Evolutionary conservation across 37 sponge, comb jelly and placozoan species (phyloP).

Genomic region (Ephydatia muelleri): DNA sequence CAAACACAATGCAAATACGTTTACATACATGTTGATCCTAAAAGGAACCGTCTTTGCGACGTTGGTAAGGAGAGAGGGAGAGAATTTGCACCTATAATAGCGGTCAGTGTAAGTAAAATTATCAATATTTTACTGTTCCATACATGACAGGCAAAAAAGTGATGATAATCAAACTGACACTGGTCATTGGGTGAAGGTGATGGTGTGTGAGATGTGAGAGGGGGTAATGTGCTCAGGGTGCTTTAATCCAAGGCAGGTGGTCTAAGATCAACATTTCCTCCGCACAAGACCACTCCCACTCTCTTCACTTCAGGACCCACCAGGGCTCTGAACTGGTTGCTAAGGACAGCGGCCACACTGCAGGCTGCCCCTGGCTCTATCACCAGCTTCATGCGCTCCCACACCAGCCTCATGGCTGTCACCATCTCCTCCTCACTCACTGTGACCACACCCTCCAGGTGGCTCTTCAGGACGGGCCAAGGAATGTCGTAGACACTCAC

Average conservation of each 20-base stretch:
- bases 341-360: constrained; percentile 82
- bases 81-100: too few species aligned
- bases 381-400: constrained; percentile 84
- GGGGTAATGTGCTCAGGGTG: background rate
- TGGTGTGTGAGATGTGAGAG: too few species aligned
- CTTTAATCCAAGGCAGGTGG: constrained; percentile 59
- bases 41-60: too few species aligned
- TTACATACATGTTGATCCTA: too few species aligned
- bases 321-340: constrained; percentile 45
- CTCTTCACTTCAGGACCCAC: constrained; percentile 42
- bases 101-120: too few species aligned
- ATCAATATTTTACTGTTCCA: too few species aligned
- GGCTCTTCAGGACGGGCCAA: constrained; percentile 55
- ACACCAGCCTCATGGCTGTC: constrained; percentile 62
- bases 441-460: constrained; percentile 64
- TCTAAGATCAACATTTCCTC: constrained; percentile 82
- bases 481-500: constrained; percentile 37
- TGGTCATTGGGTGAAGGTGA: too few species aligned
- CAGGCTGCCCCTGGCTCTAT: constrained; percentile 88
- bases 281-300: constrained; percentile 83
- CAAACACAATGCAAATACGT: too few species aligned
- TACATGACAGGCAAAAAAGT: too few species aligned
- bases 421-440: constrained; percentile 70
- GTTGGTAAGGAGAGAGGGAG: too few species aligned
- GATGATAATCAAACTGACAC: too few species aligned